Evolutionary conservation across 2,888 invertebrate species (phyloP).

Genomic region (Drepanosiphum platanoidis): DNA sequence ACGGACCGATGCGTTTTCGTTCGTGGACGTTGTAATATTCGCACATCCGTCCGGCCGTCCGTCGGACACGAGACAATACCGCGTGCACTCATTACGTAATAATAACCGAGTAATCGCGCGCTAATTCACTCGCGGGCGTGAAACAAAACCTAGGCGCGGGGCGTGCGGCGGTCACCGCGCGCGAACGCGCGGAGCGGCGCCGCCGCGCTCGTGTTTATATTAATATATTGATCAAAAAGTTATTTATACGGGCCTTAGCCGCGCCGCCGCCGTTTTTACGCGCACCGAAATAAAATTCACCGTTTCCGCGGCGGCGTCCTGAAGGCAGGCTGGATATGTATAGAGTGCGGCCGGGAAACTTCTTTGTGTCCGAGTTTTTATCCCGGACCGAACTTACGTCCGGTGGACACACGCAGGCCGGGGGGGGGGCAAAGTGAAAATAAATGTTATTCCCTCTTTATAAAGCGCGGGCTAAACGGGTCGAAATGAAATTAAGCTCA

Average conservation of each 20-base stretch:
- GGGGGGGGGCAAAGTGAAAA: slow-evolving; percentile 10
- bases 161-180: too few species aligned
- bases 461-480: slow-evolving; percentile 12
- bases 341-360: neutral
- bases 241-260: neutral
- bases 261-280: neutral
- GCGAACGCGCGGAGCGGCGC: too few species aligned
- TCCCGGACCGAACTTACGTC: neutral
- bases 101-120: too few species aligned
- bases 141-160: too few species aligned
- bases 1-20: too few species aligned
- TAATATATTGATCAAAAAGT: neutral
- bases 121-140: too few species aligned
- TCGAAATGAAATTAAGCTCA: slow-evolving; percentile 29
- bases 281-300: slow-evolving; percentile 6
- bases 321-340: neutral
- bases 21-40: too few species aligned
- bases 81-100: too few species aligned
- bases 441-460: slow-evolving; percentile 19
- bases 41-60: too few species aligned
- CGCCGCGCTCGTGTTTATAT: too few species aligned
- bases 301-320: neutral
- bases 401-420: neutral
- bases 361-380: slow-evolving; percentile 19
- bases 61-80: too few species aligned